A percentile compares a stretch with the other conserved stretches of the same genome.
phyloP scores from a whole-genome alignment of 2,888 invertebrate species.

The Nematopogon swammerdamellus region DNA sequence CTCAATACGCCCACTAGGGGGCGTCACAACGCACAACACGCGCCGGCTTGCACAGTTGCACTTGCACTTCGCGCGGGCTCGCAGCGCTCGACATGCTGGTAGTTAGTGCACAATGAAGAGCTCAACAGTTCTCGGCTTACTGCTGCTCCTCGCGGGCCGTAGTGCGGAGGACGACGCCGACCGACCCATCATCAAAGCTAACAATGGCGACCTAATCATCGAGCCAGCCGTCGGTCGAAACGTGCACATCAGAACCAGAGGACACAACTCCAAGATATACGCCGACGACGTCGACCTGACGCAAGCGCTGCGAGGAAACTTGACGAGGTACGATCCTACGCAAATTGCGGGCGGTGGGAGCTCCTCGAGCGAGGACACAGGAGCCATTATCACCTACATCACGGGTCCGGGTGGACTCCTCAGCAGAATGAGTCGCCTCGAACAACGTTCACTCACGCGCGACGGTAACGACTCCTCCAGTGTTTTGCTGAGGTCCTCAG shows the following conservation, averaged over 20 bases:
- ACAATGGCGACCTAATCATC: conserved; percentile 77
- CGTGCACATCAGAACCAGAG: conserved; percentile 68
- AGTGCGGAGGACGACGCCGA: conserved; percentile 47
- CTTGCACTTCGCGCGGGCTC: too few relatives aligned
- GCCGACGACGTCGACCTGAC: conserved; percentile 69
- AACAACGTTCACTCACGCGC: not conserved
- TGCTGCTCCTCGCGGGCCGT: not conserved
- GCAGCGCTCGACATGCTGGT: too few relatives aligned
- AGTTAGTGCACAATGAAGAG: not conserved
- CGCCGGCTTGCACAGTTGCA: too few relatives aligned
- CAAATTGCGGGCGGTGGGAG: conserved; percentile 3
- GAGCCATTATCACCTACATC: conserved; percentile 8
- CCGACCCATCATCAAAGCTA: conserved; percentile 49
- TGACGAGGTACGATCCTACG: conserved; percentile 2
- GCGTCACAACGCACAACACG: too few relatives aligned
- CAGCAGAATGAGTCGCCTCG: conserved; percentile 1
- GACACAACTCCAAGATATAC: conserved; percentile 63
- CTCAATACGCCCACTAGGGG: too few relatives aligned
- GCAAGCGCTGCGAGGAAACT: conserved; percentile 41
- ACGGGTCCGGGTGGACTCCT: conserved; percentile 12
- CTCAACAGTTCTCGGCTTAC: not conserved
- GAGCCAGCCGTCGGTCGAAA: conserved; percentile 74
- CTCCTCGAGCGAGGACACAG: conserved; percentile 9
- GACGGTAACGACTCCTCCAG: conserved; percentile 18
- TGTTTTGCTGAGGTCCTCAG: conserved; percentile 23